Evolutionary conservation across 37 sponge, comb jelly and placozoan species (phyloP).

Genomic region (Spongia lamella): DNA sequence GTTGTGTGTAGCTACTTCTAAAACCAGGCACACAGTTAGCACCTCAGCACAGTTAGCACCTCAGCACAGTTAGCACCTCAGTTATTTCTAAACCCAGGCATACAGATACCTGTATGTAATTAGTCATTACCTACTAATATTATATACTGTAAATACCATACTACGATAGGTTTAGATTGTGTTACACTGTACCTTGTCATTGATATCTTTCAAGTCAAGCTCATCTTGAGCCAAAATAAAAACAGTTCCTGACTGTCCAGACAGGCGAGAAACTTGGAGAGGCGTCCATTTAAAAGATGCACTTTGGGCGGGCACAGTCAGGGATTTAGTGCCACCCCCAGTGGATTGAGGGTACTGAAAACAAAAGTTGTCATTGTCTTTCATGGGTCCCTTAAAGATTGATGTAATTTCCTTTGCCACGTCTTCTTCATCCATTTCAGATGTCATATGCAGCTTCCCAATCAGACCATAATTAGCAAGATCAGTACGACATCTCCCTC

Average conservation of each 20-base stretch:
- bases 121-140: no score
- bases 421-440: conserved; percentile 34
- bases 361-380: conserved; percentile 20
- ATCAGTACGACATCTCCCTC: conserved; percentile 22
- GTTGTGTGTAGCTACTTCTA: no score
- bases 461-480: conserved; percentile 18
- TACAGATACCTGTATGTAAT: no score
- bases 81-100: no score
- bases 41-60: no score
- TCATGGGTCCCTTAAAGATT: conserved; percentile 45
- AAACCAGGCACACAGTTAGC: no score
- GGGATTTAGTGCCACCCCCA: conserved; percentile 28
- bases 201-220: neutral
- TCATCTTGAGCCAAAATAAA: conserved; percentile 1
- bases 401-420: conserved; percentile 27
- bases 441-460: conserved; percentile 39
- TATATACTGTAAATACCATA: no score
- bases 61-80: no score
- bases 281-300: conserved; percentile 38
- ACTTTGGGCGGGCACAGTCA: conserved; percentile 28
- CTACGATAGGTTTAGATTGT: no score
- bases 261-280: conserved; percentile 11
- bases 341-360: conserved; percentile 40
- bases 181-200: neutral
- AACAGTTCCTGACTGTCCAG: conserved; percentile 10